Conservation (phyloP, 2,113 vertebrate species). For the Lamprologus speciosus region DNA sequence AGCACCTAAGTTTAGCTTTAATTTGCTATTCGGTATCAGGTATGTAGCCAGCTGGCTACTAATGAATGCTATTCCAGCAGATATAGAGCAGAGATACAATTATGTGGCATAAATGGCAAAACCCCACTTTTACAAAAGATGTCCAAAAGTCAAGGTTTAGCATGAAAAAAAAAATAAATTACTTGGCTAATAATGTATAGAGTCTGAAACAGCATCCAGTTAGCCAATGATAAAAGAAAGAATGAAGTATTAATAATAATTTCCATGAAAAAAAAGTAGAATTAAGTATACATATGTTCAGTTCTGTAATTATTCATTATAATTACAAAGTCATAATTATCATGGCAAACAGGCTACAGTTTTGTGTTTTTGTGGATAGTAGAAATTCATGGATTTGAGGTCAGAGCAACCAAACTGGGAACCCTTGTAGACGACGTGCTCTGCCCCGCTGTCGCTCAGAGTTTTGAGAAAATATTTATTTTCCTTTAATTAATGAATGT, state of each 20-base stretch:
- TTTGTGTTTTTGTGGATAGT: background rate
- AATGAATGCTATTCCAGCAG: background rate
- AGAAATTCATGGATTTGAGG: background rate
- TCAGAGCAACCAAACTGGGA: background rate
- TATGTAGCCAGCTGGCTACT: background rate
- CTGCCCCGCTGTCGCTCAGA: background rate
- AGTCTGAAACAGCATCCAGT: background rate
- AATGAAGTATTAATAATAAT: background rate
- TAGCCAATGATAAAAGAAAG: background rate
- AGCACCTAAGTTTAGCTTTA: background rate
- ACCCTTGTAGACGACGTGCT: background rate
- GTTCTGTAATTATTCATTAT: background rate
- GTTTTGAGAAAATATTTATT: background rate
- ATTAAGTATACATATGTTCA: background rate
- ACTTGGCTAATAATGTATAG: background rate
- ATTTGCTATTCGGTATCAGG: background rate
- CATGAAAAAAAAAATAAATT: background rate
- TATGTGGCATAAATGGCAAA: background rate
- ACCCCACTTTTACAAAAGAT: background rate
- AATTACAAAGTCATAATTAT: background rate
- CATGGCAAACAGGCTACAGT: background rate
- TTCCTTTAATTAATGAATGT: background rate
- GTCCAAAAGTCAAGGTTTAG: background rate
- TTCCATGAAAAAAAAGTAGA: background rate
- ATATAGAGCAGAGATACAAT: background rate